Base-by-base conservation (phyloP, 2,888 invertebrate genomes). In the Heliconius charithonia region DNA sequence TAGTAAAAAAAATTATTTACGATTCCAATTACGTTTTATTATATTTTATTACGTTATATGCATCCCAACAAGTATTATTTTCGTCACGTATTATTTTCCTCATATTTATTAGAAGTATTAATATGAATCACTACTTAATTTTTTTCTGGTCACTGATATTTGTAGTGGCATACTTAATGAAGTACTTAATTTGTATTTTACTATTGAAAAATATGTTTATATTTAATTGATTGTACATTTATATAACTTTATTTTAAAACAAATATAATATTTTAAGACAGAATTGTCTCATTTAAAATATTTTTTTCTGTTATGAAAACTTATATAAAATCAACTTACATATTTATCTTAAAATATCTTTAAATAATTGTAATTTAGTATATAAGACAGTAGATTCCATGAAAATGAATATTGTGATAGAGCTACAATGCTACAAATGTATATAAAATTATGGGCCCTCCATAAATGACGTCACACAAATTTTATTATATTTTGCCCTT, bases 351-450 rank as follows among this genome's bases (percentile, higher is more conserved):
- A 29, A 56, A 29, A 70, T 27, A 27, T 12, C 16, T 70, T 70
- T 3, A 4, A 51, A 51, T 19, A 12, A 41, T 74, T 74, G 62
- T 63, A 45, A 27, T 45, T 74, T 74, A 74, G 45, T 27, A 25
- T 45, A 10, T 63, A 65, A 45, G 27, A 29, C 27, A 29, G 22
- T 22, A 9, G 41, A 74, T 74, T 73, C 63, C 27, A 27, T 59
- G 12, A 7, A 37, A 29, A 37, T 37, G 32, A 32, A 71, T 59
- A 63, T 59, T 41, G 62, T 73, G 73, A 73, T 63, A 74, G 62
- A 32, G 56, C 16, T 71, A 29, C 19, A 72, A 25, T 32, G 12
- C 59, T 56, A 29, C 22, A 56, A 59, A 72, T 72, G 16, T 72
- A 22, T 59, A 59, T 59, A 72, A 16, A 63, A 19, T 16, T 27